Evolutionary conservation across 2,888 invertebrate genomes (phyloP).

Genomic region (Synanthedon formicaeformis): DNA sequence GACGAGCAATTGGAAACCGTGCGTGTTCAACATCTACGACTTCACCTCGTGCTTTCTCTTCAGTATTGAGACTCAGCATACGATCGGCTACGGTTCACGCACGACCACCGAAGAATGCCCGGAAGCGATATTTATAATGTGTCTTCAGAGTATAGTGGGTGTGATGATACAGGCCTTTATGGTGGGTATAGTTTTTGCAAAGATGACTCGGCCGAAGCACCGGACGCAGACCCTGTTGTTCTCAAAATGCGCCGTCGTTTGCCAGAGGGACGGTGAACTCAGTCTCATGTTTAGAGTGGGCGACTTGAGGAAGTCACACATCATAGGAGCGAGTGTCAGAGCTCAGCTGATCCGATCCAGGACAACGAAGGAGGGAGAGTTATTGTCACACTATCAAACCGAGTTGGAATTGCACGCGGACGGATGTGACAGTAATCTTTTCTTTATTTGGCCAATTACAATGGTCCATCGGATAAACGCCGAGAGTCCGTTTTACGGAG

Average conservation of each 20-base stretch:
- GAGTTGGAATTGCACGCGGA: slow-evolving; percentile 79
- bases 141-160: slow-evolving; percentile 88
- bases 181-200: slow-evolving; percentile 90
- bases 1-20: slow-evolving; percentile 77
- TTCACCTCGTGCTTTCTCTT: slow-evolving; percentile 92
- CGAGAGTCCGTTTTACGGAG: slow-evolving; percentile 85
- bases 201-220: slow-evolving; percentile 92
- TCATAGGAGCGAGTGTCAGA: slow-evolving; percentile 88
- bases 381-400: slow-evolving; percentile 83
- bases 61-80: slow-evolving; percentile 93
- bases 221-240: slow-evolving; percentile 91
- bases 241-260: slow-evolving; percentile 85
- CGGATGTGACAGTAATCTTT: slow-evolving; percentile 84
- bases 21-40: slow-evolving; percentile 82
- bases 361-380: slow-evolving; percentile 88
- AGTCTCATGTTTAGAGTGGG: slow-evolving; percentile 91
- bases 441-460: slow-evolving; percentile 94
- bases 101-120: slow-evolving; percentile 90
- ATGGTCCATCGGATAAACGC: slow-evolving; percentile 89
- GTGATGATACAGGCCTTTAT: slow-evolving; percentile 84
- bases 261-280: slow-evolving; percentile 84
- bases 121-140: slow-evolving; percentile 90
- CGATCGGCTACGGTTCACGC: slow-evolving; percentile 89
- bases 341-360: slow-evolving; percentile 86
- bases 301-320: slow-evolving; percentile 90